phyloP scores from a whole-genome alignment of 37 sponge, comb jelly and placozoan genomes.

The Ephydatia muelleri region DNA sequence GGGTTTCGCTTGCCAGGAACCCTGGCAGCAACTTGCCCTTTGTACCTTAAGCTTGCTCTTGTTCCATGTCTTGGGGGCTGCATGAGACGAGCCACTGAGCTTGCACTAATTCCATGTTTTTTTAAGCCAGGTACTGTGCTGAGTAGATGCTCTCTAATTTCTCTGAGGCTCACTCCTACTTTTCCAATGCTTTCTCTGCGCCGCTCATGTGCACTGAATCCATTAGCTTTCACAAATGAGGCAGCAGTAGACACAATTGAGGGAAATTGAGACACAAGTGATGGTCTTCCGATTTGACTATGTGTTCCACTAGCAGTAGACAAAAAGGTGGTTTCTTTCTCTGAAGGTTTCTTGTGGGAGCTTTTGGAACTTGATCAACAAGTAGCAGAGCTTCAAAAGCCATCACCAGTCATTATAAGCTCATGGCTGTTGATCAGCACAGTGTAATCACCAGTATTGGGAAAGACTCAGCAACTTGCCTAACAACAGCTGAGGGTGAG shows the following conservation, averaged over 20 bases:
- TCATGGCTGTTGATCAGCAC: conserved; percentile 1
- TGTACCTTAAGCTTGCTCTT: conserved; percentile 3
- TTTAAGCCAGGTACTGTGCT: conserved; percentile 17
- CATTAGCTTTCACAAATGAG: conserved; percentile 16
- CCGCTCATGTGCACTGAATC: conserved; percentile 25
- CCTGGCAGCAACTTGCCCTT: conserved; percentile 11
- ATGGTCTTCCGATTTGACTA: background rate
- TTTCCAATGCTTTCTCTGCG: conserved; percentile 2
- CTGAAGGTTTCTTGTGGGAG: background rate
- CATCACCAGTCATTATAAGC: background rate
- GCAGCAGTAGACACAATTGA: background rate
- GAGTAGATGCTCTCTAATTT: conserved; percentile 21
- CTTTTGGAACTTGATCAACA: background rate
- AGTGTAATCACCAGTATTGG: background rate
- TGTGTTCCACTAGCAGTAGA: background rate
- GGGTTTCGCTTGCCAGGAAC: conserved; percentile 19
- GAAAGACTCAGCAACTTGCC: conserved; percentile 1
- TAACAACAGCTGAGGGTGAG: conserved; percentile 1
- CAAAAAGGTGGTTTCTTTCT: background rate
- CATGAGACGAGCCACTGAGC: conserved; percentile 21
- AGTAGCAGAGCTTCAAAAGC: background rate
- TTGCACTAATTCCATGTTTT: conserved; percentile 11
- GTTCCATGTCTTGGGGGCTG: conserved; percentile 18
- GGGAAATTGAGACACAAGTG: background rate
- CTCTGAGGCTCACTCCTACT: conserved; percentile 13